These are phyloP conservation scores for Podarcis muralis DNA, from an alignment of 2,113 vertebrate species.

Conservation along the genomic window DNA sequence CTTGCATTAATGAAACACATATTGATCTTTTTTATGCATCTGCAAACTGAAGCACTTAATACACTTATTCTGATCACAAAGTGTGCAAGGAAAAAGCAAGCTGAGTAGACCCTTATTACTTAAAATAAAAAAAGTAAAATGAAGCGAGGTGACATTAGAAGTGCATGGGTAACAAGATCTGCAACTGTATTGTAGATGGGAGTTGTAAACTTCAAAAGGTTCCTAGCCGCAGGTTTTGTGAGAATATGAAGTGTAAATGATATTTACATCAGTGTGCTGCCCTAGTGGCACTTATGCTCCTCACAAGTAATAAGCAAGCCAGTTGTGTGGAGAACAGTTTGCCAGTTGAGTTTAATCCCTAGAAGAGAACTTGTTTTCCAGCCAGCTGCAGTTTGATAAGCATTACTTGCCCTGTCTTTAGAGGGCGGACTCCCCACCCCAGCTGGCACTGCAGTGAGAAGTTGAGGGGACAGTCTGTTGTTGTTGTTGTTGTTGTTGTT, in stretches of 20 bases:
- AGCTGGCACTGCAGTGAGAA: neutral
- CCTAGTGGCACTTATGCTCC: neutral
- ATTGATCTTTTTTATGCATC: neutral
- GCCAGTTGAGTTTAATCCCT: neutral
- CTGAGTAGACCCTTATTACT: neutral
- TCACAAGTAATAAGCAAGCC: neutral
- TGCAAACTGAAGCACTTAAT: neutral
- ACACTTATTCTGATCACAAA: neutral
- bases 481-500: neutral
- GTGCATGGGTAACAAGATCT: neutral
- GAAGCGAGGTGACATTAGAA: neutral
- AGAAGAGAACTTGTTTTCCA: neutral
- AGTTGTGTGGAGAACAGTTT: neutral
- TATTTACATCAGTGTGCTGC: neutral
- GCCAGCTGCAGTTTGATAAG: slow-evolving; percentile 9
- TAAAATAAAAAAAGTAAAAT: neutral
- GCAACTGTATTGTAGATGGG: neutral
- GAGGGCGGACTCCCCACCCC: neutral
- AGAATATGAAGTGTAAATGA: neutral
- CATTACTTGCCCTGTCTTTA: neutral
- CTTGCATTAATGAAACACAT: neutral
- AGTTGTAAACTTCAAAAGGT: neutral
- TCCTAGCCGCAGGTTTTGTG: neutral
- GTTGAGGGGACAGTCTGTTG: neutral
- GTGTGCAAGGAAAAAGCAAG: slow-evolving; percentile 25